A percentile compares a stretch with the other conserved stretches of the same genome.
phyloP scores from a whole-genome alignment of 1,140 invertebrate species.

The Drosophila micromelanica region DNA sequence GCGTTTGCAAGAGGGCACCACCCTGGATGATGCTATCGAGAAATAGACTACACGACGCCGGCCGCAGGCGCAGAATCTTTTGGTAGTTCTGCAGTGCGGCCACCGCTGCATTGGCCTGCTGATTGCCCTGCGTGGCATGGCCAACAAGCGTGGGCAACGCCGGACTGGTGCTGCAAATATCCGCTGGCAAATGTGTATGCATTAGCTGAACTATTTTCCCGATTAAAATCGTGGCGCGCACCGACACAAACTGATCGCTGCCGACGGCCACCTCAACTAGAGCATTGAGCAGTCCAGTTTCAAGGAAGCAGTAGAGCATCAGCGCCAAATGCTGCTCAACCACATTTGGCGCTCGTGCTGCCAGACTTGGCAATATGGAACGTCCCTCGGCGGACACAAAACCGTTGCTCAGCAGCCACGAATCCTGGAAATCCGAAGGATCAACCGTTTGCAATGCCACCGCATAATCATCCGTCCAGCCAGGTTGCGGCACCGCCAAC shows the following conservation, averaged over 20 bases:
- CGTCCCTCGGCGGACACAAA: conserved; percentile 96
- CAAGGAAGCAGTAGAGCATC: conserved; percentile 93
- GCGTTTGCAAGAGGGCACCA: conserved; percentile 78
- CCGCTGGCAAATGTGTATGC: conserved; percentile 92
- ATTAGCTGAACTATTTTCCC: conserved; percentile 94
- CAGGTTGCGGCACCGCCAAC: conserved; percentile 92
- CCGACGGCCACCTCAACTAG: conserved; percentile 96
- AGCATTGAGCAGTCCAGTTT: conserved; percentile 93
- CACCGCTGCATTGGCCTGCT: conserved; percentile 92
- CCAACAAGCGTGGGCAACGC: conserved; percentile 92
- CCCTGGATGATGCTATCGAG: conserved; percentile 91
- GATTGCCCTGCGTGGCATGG: conserved; percentile 90
- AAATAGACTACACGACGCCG: conserved; percentile 92
- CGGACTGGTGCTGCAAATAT: conserved; percentile 92
- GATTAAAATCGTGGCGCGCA: conserved; percentile 94
- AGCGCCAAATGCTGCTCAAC: conserved; percentile 96
- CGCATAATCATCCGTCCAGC: conserved; percentile 96
- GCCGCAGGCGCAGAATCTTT: conserved; percentile 90
- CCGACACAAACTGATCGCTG: conserved; percentile 94
- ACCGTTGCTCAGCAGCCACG: conserved; percentile 95
- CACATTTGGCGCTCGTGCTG: conserved; percentile 93
- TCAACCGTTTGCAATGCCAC: conserved; percentile 94
- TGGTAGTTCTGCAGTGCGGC: conserved; percentile 91
- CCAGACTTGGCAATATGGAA: conserved; percentile 91
- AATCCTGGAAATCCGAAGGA: conserved; percentile 91